Evolutionary conservation across 2,888 invertebrate genomes (phyloP), one percentile per base, ranked within the genome.

Genomic region (Cerastis leucographa): DNA sequence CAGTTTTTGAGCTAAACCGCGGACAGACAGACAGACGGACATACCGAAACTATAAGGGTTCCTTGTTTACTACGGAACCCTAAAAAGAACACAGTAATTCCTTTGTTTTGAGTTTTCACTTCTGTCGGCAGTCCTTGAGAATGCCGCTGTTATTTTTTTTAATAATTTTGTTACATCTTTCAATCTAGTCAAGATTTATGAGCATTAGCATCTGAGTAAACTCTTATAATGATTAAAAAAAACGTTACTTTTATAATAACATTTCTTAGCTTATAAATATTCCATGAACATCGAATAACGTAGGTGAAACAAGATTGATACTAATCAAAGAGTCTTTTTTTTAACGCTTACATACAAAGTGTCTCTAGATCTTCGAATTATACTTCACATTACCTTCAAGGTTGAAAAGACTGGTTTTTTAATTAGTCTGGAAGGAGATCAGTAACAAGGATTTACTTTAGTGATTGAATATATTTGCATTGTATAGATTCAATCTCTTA

Each of bases 331-430:
- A 71, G 46, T 61, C 65, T 44, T 56, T 42, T 40, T 29, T 73
- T 76, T 72, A 68, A 19, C 29, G 67, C 74, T 62, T 72, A 74
- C 69, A 80, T 87, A 69, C 61, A 59, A 80, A 80, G 56, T 76
- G 64, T 78, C 67, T 69, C 68, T 62, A 76, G 72, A 75, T 81
- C 49, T 64, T 86, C n/a, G 40, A 35, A 81, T 78, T 79, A 77
- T 72, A 68, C 81, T 74, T 74, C 44, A 76, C 6, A 75, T 81
- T 46, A 66, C 40, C 62, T 49, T 67, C 80, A 86, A 87, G 80
- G 86, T 80, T 75, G 49, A 62, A 75, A 56, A 73, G 7, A 76
- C 77, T 87, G 46, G 80, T 85, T 81, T 84, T 71, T 71, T 42
- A 74, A 76, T 74, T 71, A 29, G 66, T 78, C 44, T 65, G 61